Evolutionary conservation across 2,888 invertebrate genomes (phyloP).

Genomic region (Deilephila porcellus): DNA sequence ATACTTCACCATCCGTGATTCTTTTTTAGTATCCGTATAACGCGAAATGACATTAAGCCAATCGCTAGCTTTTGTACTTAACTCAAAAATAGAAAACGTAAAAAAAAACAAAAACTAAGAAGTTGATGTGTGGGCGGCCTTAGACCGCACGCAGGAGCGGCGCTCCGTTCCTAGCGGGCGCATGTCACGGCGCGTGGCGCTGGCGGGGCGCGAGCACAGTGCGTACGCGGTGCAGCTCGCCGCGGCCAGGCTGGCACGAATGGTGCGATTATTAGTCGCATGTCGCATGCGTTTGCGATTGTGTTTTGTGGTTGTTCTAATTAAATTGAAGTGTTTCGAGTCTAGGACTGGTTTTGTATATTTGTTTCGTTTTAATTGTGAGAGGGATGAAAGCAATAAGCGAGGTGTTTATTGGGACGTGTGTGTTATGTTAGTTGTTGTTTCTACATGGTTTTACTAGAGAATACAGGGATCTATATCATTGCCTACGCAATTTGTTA

Average conservation of each 20-base stretch:
- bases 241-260: conserved; percentile 65
- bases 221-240: conserved; percentile 61
- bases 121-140: not conserved
- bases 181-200: conserved; percentile 50
- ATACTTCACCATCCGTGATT: too few species aligned
- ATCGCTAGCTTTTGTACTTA: too few species aligned
- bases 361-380: too few species aligned
- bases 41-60: too few species aligned
- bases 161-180: conserved; percentile 48
- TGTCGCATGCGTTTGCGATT: conserved; percentile 6
- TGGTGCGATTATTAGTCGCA: conserved; percentile 55
- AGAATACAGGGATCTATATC: too few species aligned
- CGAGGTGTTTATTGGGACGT: too few species aligned
- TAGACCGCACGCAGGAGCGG: conserved; percentile 48
- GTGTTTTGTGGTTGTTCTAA: conserved; percentile 28
- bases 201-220: conserved; percentile 60
- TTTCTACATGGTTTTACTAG: too few species aligned
- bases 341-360: not conserved
- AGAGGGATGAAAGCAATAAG: too few species aligned
- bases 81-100: not conserved
- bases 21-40: too few species aligned
- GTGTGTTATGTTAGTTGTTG: too few species aligned
- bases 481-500: too few species aligned
- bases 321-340: too few species aligned
- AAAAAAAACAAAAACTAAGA: not conserved